A percentile compares a stretch with the other conserved stretches of the same genome.
These are phyloP conservation scores for Protonibea diacanthus DNA, from an alignment of 2,797 vertebrate species.

Conservation along the genomic window DNA sequence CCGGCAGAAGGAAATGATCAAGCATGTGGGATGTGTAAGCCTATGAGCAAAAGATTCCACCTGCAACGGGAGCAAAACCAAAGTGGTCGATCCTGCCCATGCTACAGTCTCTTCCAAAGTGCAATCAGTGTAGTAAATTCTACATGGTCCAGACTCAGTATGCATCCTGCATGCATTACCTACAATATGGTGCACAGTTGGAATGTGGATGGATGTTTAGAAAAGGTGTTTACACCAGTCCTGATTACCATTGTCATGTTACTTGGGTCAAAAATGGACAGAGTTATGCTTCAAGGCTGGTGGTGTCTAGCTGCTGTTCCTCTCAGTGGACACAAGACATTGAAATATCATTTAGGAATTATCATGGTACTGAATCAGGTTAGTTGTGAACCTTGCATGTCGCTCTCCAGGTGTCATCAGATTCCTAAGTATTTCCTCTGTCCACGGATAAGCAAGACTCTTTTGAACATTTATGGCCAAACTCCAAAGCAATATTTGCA, in stretches of 20 bases:
- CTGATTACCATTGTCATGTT: background rate
- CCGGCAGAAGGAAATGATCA: background rate
- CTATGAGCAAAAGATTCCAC: background rate
- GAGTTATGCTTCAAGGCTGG: constrained; percentile 53
- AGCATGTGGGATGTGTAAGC: background rate
- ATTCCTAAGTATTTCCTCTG: constrained; percentile 31
- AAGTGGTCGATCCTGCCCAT: background rate
- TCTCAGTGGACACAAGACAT: constrained; percentile 32
- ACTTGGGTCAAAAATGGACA: constrained; percentile 19
- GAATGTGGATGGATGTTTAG: background rate
- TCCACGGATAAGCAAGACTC: constrained; percentile 18
- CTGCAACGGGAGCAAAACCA: background rate
- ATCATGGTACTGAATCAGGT: constrained; percentile 21
- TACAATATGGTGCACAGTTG: background rate
- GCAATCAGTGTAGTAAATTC: background rate
- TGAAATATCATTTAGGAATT: constrained; percentile 11
- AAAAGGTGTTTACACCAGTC: background rate
- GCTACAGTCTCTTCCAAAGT: background rate
- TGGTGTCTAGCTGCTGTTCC: constrained; percentile 20
- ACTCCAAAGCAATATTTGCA: constrained; percentile 21
- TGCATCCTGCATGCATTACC: too few species aligned
- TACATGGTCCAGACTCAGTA: background rate
- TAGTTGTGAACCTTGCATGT: constrained; percentile 40
- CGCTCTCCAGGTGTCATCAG: constrained; percentile 22
- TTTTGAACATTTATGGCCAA: constrained; percentile 25